Conservation (phyloP, 2,113 vertebrate genomes). For the Cariama cristata region DNA sequence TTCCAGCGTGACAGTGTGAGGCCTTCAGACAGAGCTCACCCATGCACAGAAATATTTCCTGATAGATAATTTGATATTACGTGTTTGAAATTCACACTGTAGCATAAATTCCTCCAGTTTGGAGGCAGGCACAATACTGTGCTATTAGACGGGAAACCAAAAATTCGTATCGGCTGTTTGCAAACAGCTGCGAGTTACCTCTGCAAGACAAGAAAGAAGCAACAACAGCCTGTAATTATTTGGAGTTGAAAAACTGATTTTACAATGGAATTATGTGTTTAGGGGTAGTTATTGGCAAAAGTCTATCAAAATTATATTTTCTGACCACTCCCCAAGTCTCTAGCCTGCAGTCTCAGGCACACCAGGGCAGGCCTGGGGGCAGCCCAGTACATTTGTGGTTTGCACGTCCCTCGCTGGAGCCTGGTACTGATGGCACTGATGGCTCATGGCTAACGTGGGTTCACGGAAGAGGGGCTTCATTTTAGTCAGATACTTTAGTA, state of each 20-base stretch:
- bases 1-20: background rate
- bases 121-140: background rate
- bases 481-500: background rate
- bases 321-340: background rate
- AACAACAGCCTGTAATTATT: background rate
- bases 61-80: background rate
- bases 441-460: background rate
- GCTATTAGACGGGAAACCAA: background rate
- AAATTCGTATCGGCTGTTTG: background rate
- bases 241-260: background rate
- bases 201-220: background rate
- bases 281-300: background rate
- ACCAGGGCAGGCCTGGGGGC: rapidly evolving
- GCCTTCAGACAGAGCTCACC: background rate
- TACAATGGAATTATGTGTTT: background rate
- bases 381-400: rapidly evolving
- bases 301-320: background rate
- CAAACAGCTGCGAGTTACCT: constrained; percentile 7
- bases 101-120: background rate
- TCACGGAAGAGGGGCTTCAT: background rate
- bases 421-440: background rate
- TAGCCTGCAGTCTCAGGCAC: background rate
- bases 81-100: background rate
- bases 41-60: background rate
- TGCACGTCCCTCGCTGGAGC: background rate